Evolutionary conservation across 2,113 vertebrate species (phyloP).

Genomic region (Psophia crepitans): DNA sequence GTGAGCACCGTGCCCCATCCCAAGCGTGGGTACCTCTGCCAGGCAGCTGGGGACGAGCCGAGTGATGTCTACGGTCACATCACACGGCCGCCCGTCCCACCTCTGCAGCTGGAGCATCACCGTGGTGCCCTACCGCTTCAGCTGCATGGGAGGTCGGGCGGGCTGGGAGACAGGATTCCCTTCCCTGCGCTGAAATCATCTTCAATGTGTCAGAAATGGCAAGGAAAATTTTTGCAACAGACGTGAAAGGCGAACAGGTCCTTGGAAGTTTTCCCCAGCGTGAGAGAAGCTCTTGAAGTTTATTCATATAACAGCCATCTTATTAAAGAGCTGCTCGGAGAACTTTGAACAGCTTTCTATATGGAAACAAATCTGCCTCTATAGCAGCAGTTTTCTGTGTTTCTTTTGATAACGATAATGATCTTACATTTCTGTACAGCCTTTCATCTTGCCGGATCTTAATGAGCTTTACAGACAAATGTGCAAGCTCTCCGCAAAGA

Average conservation of each 20-base stretch:
- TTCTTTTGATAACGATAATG: conserved; percentile 70
- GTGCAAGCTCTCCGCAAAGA: conserved; percentile 11
- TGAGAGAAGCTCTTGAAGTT: conserved; percentile 59
- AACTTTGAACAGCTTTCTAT: conserved; percentile 61
- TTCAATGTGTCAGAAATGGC: accelerated
- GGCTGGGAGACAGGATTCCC: neutral
- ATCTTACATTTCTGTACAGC: conserved; percentile 62
- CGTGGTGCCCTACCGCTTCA: accelerated
- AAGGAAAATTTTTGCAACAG: neutral
- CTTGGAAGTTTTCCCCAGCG: conserved; percentile 43
- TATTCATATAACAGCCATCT: conserved; percentile 48
- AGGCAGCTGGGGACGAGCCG: neutral
- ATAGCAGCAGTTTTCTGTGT: conserved; percentile 54
- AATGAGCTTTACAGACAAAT: conserved; percentile 62
- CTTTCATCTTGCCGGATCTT: conserved; percentile 63
- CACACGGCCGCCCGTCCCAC: accelerated
- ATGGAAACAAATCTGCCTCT: conserved; percentile 62
- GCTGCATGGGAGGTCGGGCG: accelerated
- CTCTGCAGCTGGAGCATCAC: accelerated
- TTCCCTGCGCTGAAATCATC: neutral
- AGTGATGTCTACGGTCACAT: accelerated
- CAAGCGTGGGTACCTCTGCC: accelerated
- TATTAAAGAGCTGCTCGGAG: conserved; percentile 34
- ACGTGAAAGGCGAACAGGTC: neutral
- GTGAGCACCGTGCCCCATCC: neutral